Conservation (phyloP, 2,888 invertebrate genomes). For the Luperina testacea region DNA sequence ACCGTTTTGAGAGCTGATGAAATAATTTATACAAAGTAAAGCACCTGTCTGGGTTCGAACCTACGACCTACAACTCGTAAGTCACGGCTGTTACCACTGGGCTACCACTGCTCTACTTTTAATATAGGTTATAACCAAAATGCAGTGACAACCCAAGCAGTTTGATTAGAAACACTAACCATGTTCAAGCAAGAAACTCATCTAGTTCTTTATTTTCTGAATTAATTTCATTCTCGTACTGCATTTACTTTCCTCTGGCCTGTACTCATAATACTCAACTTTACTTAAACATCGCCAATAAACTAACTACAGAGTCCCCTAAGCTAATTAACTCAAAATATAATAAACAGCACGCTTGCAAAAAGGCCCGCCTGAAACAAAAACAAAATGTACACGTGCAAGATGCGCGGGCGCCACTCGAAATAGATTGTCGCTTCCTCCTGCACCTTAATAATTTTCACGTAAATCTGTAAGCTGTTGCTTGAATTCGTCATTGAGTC, state of each 20-base stretch:
- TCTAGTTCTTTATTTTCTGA: background rate
- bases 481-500: background rate
- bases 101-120: background rate
- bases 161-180: background rate
- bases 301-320: background rate
- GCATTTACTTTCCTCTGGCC: background rate
- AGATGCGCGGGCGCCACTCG: slow-evolving; percentile 57
- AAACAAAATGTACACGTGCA: slow-evolving; percentile 61
- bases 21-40: too few relatives aligned
- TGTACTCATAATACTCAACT: background rate
- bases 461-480: slow-evolving; percentile 4
- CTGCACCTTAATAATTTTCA: slow-evolving; percentile 37
- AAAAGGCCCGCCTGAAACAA: slow-evolving; percentile 46
- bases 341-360: slow-evolving; percentile 19
- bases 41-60: too few relatives aligned
- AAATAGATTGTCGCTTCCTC: slow-evolving; percentile 74
- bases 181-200: background rate
- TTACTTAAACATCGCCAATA: background rate
- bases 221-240: background rate
- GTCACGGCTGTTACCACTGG: too few relatives aligned
- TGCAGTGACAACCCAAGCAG: background rate
- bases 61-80: too few relatives aligned
- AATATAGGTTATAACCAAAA: background rate
- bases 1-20: too few relatives aligned
- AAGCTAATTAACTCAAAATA: slow-evolving; percentile 16